A percentile compares a stretch with the other conserved stretches of the same genome.
phyloP scores from a whole-genome alignment of 2,797 vertebrate species.

The Sarcoramphus papa region DNA sequence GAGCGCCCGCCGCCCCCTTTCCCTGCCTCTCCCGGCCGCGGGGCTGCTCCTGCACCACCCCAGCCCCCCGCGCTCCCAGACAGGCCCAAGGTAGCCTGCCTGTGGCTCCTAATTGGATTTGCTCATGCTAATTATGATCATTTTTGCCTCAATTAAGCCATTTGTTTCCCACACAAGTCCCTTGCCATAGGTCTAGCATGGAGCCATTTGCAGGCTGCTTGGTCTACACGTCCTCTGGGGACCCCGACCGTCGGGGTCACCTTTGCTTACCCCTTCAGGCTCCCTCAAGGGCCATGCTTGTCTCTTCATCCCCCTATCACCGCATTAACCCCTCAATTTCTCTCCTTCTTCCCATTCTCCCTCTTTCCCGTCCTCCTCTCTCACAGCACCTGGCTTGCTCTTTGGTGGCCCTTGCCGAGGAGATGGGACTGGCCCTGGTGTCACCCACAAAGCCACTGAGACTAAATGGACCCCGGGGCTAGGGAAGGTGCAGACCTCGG shows the following conservation, averaged over 20 bases:
- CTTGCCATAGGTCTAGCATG: fast-evolving
- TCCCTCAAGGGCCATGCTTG: fast-evolving
- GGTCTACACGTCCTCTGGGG: fast-evolving
- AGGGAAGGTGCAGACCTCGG: background rate
- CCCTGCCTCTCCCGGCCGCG: background rate
- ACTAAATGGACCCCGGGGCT: fast-evolving
- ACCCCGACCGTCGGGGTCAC: fast-evolving
- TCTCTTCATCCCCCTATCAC: background rate
- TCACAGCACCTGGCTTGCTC: background rate
- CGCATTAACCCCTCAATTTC: background rate
- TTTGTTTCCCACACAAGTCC: background rate
- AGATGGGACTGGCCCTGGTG: background rate
- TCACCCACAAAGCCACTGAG: background rate
- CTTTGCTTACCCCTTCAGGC: background rate
- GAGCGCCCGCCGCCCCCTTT: fast-evolving
- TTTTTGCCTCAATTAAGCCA: conserved; percentile 43
- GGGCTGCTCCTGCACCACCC: background rate
- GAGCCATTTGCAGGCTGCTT: background rate
- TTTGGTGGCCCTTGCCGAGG: fast-evolving
- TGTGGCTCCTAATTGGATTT: conserved; percentile 1
- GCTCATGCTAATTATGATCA: background rate
- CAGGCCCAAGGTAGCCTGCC: background rate
- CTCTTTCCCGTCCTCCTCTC: background rate
- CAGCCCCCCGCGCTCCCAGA: background rate
- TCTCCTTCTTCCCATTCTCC: background rate